Conservation (phyloP, 2,113 vertebrate genomes). For the Rhinoderma darwinii region DNA sequence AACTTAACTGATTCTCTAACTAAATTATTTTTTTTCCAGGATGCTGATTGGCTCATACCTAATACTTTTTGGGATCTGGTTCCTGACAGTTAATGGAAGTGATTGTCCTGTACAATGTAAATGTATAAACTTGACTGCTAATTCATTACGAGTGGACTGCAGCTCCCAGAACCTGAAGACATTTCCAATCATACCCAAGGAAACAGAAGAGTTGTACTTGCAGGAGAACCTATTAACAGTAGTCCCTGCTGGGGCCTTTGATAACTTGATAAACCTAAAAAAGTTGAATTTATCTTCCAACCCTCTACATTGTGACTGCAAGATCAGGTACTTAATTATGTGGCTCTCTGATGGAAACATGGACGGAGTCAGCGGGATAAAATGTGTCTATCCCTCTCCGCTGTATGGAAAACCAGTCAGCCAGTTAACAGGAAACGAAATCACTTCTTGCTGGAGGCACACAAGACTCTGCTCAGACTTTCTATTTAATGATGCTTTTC, state of each 20-base stretch:
- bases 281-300: conserved; percentile 73
- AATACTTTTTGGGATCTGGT: conserved; percentile 64
- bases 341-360: conserved; percentile 73
- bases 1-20: not conserved
- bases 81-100: conserved; percentile 58
- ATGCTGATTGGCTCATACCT: conserved; percentile 67
- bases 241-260: conserved; percentile 72
- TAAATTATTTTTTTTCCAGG: conserved; percentile 53
- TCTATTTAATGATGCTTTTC: conserved; percentile 42
- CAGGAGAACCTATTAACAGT: conserved; percentile 71
- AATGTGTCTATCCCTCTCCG: conserved; percentile 69
- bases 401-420: conserved; percentile 66
- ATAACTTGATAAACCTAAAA: conserved; percentile 67
- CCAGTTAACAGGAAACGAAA: conserved; percentile 65
- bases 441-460: conserved; percentile 62
- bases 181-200: conserved; percentile 65
- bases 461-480: conserved; percentile 60
- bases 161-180: conserved; percentile 65
- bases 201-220: conserved; percentile 71
- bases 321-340: conserved; percentile 73
- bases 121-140: conserved; percentile 58
- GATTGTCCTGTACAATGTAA: conserved; percentile 60
- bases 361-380: conserved; percentile 55
- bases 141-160: conserved; percentile 70
- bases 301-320: conserved; percentile 78